phyloP scores from a whole-genome alignment of 2,797 vertebrate genomes.

The Argya squamiceps region DNA sequence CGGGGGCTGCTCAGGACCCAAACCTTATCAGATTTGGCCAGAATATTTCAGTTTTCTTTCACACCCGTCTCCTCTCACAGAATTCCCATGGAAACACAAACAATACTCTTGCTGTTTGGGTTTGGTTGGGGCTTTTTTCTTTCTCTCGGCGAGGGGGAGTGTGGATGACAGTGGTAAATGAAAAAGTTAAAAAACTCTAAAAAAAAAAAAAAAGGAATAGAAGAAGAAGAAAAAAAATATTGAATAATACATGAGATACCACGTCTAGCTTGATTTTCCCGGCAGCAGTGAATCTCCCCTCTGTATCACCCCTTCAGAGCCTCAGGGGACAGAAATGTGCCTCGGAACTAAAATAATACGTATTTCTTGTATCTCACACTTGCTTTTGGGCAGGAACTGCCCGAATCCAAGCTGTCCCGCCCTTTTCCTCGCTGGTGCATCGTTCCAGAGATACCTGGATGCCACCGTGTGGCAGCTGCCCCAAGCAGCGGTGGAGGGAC shows the following conservation, averaged over 20 bases:
- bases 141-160: fast-evolving
- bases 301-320: not conserved
- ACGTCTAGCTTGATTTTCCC: not conserved
- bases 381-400: not conserved
- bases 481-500: not conserved
- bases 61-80: not conserved
- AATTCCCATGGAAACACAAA: conserved; percentile 65
- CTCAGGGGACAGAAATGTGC: not conserved
- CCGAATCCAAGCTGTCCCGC: not conserved
- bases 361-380: not conserved
- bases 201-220: fast-evolving
- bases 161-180: not conserved
- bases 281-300: not conserved
- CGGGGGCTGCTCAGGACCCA: not conserved
- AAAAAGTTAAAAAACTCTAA: not conserved
- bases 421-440: not conserved
- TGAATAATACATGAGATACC: not conserved
- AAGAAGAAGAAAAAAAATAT: too few relatives aligned
- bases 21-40: not conserved
- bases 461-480: conserved; percentile 32
- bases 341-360: not conserved
- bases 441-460: not conserved
- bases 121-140: not conserved
- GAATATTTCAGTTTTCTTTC: conserved; percentile 1
- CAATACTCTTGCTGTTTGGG: conserved; percentile 24